A percentile compares a stretch with the other conserved stretches of the same genome.
Evolutionary conservation across 35 echinoderm and acorn worm genomes (phyloP).

Genomic region (Nesometra sesokonis): DNA sequence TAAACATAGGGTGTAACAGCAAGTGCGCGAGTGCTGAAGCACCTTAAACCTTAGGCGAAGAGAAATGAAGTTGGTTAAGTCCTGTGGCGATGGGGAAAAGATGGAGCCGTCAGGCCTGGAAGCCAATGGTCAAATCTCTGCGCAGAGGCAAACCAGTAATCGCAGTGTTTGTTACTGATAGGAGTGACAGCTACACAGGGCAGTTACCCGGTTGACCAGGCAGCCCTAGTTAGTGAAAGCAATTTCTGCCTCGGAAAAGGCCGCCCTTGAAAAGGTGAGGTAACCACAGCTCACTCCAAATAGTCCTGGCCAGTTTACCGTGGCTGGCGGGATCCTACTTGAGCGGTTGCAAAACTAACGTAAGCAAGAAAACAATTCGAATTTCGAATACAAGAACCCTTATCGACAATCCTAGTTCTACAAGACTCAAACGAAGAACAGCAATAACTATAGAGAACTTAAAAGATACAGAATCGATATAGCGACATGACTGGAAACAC

Average conservation of each 20-base stretch:
- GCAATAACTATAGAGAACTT: conserved; percentile 5
- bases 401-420: not conserved
- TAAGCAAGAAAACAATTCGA: too few relatives aligned
- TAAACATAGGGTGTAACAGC: not conserved
- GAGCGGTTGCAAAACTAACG: not conserved
- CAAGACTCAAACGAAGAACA: not conserved
- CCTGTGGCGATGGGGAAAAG: not conserved
- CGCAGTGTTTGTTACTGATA: too few relatives aligned
- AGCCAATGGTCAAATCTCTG: not conserved
- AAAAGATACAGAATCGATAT: not conserved
- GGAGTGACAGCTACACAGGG: not conserved
- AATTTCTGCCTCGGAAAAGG: not conserved
- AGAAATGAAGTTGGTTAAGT: not conserved
- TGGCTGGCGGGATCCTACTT: not conserved
- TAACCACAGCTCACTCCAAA: not conserved
- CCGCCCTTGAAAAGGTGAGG: too few relatives aligned
- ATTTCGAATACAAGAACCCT: not conserved
- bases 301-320: not conserved
- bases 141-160: not conserved
- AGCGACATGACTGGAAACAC: not conserved
- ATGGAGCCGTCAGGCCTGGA: not conserved
- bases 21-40: not conserved
- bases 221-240: conserved; percentile 6
- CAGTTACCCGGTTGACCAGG: not conserved
- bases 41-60: not conserved